Conservation (phyloP, 92 coral and sea anemone genomes). For the Porites rus region DNA sequence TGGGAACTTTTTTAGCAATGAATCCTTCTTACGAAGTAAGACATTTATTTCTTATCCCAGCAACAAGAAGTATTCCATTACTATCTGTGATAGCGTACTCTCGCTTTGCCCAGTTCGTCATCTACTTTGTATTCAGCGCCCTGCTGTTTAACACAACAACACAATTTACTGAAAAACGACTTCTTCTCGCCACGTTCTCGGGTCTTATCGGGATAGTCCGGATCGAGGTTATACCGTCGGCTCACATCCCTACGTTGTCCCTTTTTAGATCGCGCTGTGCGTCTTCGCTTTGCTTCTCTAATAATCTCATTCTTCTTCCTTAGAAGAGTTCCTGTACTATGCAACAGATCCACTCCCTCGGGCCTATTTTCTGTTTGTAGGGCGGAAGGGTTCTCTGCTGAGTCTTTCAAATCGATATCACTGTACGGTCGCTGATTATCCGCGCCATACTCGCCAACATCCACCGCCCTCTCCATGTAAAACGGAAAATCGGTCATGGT, state of each 20-base stretch:
- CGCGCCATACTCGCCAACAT: conserved; percentile 39
- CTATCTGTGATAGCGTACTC: conserved; percentile 1
- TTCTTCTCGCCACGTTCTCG: conserved; percentile 45
- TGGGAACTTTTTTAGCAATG: background rate
- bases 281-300: conserved; percentile 83
- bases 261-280: conserved; percentile 80
- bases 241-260: conserved; percentile 47
- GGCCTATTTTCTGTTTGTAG: conserved; percentile 52
- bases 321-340: conserved; percentile 57
- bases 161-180: conserved; percentile 51
- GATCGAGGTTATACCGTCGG: background rate
- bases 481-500: conserved; percentile 78
- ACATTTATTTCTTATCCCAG: background rate
- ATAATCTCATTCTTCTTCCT: conserved; percentile 78
- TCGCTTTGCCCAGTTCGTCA: background rate
- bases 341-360: conserved; percentile 79
- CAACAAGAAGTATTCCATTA: too few relatives aligned
- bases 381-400: conserved; percentile 12
- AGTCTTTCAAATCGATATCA: conserved; percentile 48
- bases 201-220: conserved; percentile 28
- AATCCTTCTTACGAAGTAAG: background rate
- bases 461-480: conserved; percentile 78
- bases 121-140: conserved; percentile 52
- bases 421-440: background rate
- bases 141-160: conserved; percentile 68